Percentiles rank a stretch among this genome's conserved stretches.
Conservation (phyloP, 2,797 vertebrate species). For the Melanotaenia boesemani region DNA sequence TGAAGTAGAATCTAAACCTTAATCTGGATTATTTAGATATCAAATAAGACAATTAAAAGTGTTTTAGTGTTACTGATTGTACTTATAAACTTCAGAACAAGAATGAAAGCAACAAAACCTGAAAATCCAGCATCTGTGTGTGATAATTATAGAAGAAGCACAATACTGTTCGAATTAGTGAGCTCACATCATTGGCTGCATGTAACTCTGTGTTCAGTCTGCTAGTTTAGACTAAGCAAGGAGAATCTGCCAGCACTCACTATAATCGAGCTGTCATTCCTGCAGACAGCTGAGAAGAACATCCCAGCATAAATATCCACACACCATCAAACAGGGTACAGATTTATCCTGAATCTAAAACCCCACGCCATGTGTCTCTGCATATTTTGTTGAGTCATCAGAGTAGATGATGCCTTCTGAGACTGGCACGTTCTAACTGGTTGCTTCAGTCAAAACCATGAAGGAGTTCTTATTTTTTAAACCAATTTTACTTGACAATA, state of each 20-base stretch:
- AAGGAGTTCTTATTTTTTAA: not conserved
- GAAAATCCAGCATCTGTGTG: constrained; percentile 29
- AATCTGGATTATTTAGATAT: too few species aligned
- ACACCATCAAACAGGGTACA: constrained; percentile 67
- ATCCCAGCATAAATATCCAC: constrained; percentile 66
- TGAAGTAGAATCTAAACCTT: too few species aligned
- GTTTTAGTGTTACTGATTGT: not conserved
- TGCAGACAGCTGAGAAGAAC: constrained; percentile 63
- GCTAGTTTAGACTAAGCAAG: constrained; percentile 53
- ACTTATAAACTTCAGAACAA: not conserved
- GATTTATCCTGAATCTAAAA: constrained; percentile 64
- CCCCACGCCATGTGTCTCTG: constrained; percentile 43
- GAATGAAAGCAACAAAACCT: constrained; percentile 11
- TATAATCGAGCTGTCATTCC: constrained; percentile 72
- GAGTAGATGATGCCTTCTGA: constrained; percentile 56
- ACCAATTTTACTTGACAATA: constrained; percentile 42
- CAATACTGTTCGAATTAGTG: constrained; percentile 22
- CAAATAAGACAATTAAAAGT: not conserved
- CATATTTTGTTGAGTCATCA: constrained; percentile 61
- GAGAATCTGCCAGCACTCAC: constrained; percentile 46
- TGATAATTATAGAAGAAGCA: constrained; percentile 32
- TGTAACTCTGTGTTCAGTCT: constrained; percentile 45
- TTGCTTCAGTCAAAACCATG: constrained; percentile 66
- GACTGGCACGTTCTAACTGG: constrained; percentile 56
- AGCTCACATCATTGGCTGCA: constrained; percentile 39